These are phyloP conservation scores for Cynopterus sphinx DNA, from an alignment of 2,797 vertebrate species.

Conservation along the genomic window DNA sequence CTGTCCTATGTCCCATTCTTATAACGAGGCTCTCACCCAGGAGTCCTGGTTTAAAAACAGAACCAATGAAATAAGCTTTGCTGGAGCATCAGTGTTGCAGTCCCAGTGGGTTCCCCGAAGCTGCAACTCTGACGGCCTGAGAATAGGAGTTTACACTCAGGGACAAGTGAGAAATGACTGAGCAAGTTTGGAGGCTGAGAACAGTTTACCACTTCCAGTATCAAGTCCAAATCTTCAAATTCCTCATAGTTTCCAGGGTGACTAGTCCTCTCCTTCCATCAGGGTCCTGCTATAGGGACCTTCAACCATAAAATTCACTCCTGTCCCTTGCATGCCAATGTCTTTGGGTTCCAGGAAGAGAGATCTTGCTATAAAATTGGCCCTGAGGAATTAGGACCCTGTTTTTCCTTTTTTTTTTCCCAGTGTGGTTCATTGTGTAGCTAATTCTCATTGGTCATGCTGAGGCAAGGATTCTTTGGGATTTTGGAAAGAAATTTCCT, in stretches of 20 bases:
- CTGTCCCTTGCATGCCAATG: not conserved
- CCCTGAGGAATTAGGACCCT: not conserved
- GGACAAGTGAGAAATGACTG: not conserved
- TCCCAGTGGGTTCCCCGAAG: not conserved
- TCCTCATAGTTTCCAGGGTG: not conserved
- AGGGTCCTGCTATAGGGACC: not conserved
- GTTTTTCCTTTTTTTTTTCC: not conserved
- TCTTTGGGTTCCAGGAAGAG: not conserved
- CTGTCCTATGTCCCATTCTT: not conserved
- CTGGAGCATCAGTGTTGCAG: not conserved
- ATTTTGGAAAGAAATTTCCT: slow-evolving; percentile 56
- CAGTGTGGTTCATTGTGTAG: not conserved
- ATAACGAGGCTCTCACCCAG: not conserved
- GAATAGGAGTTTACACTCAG: not conserved
- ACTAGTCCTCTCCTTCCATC: not conserved
- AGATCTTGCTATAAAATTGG: not conserved
- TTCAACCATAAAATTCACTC: not conserved
- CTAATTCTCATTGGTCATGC: slow-evolving; percentile 38
- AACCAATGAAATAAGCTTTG: not conserved
- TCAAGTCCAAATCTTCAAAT: not conserved
- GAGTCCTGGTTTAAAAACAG: not conserved
- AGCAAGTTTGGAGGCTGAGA: not conserved
- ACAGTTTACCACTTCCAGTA: not conserved
- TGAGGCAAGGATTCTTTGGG: slow-evolving; percentile 40
- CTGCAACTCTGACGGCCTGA: not conserved